Evolutionary conservation across 2,797 vertebrate species (phyloP), one percentile per base, ranked within the genome.

Genomic region (Synanceia verrucosa): DNA sequence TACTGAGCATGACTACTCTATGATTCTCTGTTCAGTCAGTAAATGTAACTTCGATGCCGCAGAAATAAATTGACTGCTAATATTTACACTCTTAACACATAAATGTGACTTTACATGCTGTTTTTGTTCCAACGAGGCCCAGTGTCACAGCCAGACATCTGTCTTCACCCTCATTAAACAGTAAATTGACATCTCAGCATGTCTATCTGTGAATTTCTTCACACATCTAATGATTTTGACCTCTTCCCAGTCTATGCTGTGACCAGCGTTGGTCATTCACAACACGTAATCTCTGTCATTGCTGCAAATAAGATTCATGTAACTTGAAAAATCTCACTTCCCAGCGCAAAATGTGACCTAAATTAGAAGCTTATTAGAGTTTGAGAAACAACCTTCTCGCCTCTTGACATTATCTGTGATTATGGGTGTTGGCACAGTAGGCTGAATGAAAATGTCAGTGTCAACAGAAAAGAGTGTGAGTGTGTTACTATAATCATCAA

Each of bases 381-480:
- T 11, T 26, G 3, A 65, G 18, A 57, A 37, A 13, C 1, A 50
- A 11, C 13, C 3, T n/a, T 37, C 39, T 31, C n/a, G 37, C n/a
- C 11, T 55, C 10, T 11, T 39, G 26, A 23, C 34, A 24, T 43
- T 19, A 56, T 37, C 24, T 46, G n/a, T n/a, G 57, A 61, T 46
- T 48, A 18, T 43, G 11, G 6, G 2, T 19, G n/a, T 48, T 23
- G 36, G 16, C 34, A 4, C 26, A 43, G 55, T 26, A 7, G 11
- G 9, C 46, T 37, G 34, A 16, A 56, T 26, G 6, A 48, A n/a
- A n/a, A n/a, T n/a, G n/a, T 34, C 57, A 50, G 28, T 24, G 23
- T 33, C 43, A 70, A 46, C 23, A 70, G 55, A 64, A 33, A 47
- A 50, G 29, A n/a, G 34, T 33, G 60, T 65, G 60, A 69, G 21